Base-by-base conservation (phyloP, 2,113 vertebrate genomes). In the Butorides virescens region DNA sequence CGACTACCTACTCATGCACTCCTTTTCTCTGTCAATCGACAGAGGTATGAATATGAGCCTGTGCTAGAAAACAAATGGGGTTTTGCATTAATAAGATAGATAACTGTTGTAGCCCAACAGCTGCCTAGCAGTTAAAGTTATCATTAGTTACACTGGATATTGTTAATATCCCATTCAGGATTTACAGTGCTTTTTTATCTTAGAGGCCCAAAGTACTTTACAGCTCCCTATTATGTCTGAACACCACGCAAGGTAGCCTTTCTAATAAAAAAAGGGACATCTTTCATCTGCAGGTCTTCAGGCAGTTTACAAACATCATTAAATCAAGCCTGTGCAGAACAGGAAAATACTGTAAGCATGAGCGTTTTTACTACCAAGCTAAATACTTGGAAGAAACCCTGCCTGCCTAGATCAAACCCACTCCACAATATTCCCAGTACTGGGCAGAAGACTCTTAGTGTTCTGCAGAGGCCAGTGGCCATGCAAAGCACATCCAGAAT, bases 241-340 rank as follows among this genome's bases (percentile, higher is more conserved):
- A 44, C 44, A 68, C 34, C 77, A 65, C 3, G 0, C 15, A 25
- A 78, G 12, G 73, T 17, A 61, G 55, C 63, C 67, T 37, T 58
- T 63, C 74, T 90, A 61, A 76, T 5, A 32, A 61, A 65, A 58
- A 23, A 52, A 44, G 42, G 20, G 16, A 30, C 14, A 86, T 70
- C 79, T 61, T 87, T 87, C 70, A 96, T 44, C 61, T 67, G 27
- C 55, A 42, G 61, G 25, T 73, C 90, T 92, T 71, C 72, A 81
- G 30, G 63, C 10, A 42, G 61, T 71, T 96, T 63, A 85, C 42
- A 71, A 89, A 92, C 25, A 86, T 29, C 62, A 79, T 86, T 86
- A 84, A 71, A 63, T 86, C 55, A 74, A 83, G 19, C 49, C 72
- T 46, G 14, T 23, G 58, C 79, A 85, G 73, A 86, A 65, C 30